These are phyloP conservation scores for Lepidocyrtoides sp. DNA, from an alignment of 2,888 invertebrate species.

Conservation along the genomic window DNA sequence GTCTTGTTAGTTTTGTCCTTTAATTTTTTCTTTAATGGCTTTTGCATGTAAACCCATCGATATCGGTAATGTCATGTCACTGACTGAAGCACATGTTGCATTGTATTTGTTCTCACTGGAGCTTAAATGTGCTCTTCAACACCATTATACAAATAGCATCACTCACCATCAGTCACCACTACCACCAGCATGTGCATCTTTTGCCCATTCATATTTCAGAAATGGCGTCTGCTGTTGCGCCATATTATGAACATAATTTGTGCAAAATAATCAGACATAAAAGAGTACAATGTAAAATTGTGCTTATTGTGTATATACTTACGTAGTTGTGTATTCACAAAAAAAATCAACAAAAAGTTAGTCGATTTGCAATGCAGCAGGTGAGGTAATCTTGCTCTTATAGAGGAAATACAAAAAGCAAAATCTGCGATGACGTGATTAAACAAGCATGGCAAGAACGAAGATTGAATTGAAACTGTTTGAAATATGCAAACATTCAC, in stretches of 20 bases:
- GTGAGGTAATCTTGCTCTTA: conserved; percentile 55
- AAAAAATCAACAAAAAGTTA: conserved; percentile 36
- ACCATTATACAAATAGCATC: background rate
- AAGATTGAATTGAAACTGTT: too few species aligned
- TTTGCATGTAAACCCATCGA: conserved; percentile 37
- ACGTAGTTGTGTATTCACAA: background rate
- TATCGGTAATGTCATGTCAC: conserved; percentile 14
- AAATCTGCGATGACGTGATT: conserved; percentile 1
- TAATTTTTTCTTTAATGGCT: conserved; percentile 4
- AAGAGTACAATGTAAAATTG: conserved; percentile 15
- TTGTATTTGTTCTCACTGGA: background rate
- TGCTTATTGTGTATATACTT: background rate
- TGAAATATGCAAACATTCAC: background rate
- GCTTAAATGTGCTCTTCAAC: background rate
- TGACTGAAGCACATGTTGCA: background rate
- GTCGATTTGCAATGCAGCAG: conserved; percentile 43
- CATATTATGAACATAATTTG: background rate
- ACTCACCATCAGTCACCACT: background rate
- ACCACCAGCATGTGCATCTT: background rate
- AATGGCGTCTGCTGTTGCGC: background rate
- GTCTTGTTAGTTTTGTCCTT: background rate
- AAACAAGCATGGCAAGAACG: background rate
- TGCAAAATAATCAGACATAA: conserved; percentile 21
- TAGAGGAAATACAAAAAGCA: background rate
- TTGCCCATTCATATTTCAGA: background rate